Base-by-base conservation (phyloP, 2,113 vertebrate genomes). In the Glareola pratincola region DNA sequence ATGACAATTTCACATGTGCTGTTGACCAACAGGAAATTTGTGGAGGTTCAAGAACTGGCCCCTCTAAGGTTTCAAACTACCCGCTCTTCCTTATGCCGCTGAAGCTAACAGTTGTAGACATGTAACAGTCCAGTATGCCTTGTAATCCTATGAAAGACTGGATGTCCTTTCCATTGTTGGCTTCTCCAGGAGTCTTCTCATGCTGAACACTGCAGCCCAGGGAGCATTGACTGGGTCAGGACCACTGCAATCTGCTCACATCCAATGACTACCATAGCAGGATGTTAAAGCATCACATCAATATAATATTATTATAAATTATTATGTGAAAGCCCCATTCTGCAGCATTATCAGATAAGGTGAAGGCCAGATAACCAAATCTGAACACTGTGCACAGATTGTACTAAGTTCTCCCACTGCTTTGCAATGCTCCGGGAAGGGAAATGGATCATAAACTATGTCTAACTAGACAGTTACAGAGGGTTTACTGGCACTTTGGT, bases 381-480 rank as follows among this genome's bases (percentile, higher is more conserved):
- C 27, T 60, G 73, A 85, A 59, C 13, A 48, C 34, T 57, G 27
- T 68, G 77, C 62, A 96, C 56, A 90, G 80, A 96, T 72, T 94
- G 77, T 34, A 72, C 36, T 85, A 48, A 85, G 85, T 91, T 93
- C 77, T 78, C 73, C 86, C 43, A 89, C 69, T 91, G 84, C 53
- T 95, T 85, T 92, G 69, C 12, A 73, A 30, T 22, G 32, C 9
- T 82, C 34, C 13, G 9, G 86, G 64, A 95, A 50, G 43, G 53
- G 53, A 94, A 92, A 90, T 8, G 27, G 80, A 76, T 92, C 81
- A 85, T 92, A 81, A 95, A 86, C 47, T 81, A 32, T 12, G 59
- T 74, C 80, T 96, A 97, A 95, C 54, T 47, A 94, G 93, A 69
- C 86, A 91, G 76, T 27, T 81, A 89, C 64, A 84, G 54, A 80